Evolutionary conservation across 53 echinoderm and acorn worm genomes (phyloP), one percentile per base, ranked within the genome.

Genomic region (Luidia sarsii): DNA sequence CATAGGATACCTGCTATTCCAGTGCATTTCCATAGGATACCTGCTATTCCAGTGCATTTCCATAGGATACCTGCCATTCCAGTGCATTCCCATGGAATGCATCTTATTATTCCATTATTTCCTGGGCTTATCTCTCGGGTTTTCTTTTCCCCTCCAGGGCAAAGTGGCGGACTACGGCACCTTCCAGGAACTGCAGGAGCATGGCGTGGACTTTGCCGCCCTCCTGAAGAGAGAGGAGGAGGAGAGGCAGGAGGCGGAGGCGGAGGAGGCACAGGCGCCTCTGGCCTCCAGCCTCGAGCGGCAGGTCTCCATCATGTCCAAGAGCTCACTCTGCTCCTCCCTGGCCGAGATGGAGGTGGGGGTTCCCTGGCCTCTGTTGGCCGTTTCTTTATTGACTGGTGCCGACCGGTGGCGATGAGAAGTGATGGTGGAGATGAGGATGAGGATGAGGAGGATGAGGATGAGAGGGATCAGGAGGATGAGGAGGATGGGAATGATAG

Each of bases 131-230:
- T n/a, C n/a, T n/a, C n/a, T n/a, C n/a, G n/a, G n/a, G n/a, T n/a
- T n/a, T n/a, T n/a, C 16, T 48, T 8, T 49, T 32, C 1, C 20
- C 3, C 36, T 39, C 3, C 60, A 96, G 96, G 96, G 96, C n/a
- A 68, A 80, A 46, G 84, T 94, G 61, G 88, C 81, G 31, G 91
- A 71, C 16, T 83, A 75, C 30, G 97, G 97, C 0, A 93, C 88
- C 3, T 90, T 83, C 60, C 64, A 87, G 5, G 93, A 93, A 48
- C 80, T 97, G 2, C 88, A 97, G 60, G 82, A 66, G 15, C 86
- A 82, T 2, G 97, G 97, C 3, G 67, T 97, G 1, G 97, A 97
- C 37, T 97, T 93, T 88, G 89, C 97, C 2, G 52, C 90, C 3
- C 81, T 94, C 31, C 79, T 97, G 14, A 94, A 88, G 71, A 88